Base-by-base conservation (phyloP, 2,113 vertebrate genomes). In the Planiliza haematocheilus region DNA sequence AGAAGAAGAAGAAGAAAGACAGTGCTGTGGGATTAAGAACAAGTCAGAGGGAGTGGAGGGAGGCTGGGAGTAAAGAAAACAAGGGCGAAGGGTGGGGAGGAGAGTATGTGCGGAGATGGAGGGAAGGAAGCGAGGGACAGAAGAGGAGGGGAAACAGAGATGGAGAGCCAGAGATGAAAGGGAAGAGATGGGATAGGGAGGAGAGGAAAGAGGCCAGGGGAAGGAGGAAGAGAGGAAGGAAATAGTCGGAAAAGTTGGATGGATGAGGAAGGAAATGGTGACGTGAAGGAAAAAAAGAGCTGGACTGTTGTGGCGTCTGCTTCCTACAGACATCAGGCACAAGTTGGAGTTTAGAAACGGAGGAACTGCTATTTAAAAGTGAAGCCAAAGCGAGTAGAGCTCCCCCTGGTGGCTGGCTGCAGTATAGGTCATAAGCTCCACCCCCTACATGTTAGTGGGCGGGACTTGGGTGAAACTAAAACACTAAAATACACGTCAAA, bases 1-100 rank as follows among this genome's bases (percentile, higher is more conserved):
- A 45, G 7, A n/a, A n/a, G 14, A 14, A 14, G 24, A 14, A 43
- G 41, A 43, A 14, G 24, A 50, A 76, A 57, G 56, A 57, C 20
- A 43, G 69, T 75, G 75, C 57, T 34, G 65, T 49, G 82, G 82
- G 79, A 83, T 78, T 82, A 84, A 75, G 70, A 73, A 48, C 50
- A 66, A 76, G 60, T 65, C 56, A 21, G 70, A 45, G 61, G n/a
- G 70, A 78, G 56, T 13, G 50, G 63, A 20, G 65, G 53, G 63
- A 73, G 43, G 59, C 10, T 18, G 37, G 49, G 38, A 59, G 61
- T 41, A 48, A 24, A 14, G 30, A 49, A 45, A 64, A 52, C 7
- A 45, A 16, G 30, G 36, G 8, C 2, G 21, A 8, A 20, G 12
- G 7, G 24, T 24, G 8, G 7, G 37, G 14, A 16, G 24, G 5